Conservation (phyloP, 2,113 vertebrate species). For the Pseudois nayaur region DNA sequence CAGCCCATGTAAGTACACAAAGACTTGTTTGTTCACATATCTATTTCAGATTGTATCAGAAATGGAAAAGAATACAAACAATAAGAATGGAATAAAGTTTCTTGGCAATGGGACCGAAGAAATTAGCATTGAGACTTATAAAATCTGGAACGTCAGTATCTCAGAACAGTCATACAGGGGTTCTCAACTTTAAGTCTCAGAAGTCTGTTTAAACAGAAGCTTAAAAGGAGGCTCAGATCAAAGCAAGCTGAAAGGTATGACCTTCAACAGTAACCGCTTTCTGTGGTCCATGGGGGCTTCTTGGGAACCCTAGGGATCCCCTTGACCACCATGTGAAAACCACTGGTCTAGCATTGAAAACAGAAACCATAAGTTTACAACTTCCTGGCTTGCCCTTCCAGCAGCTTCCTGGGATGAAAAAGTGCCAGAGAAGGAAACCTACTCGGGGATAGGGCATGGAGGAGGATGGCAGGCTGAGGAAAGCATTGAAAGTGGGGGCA, state of each 20-base stretch:
- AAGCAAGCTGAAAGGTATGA: neutral
- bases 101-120: neutral
- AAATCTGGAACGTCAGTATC: neutral
- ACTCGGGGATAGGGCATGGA: neutral
- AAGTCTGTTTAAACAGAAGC: constrained; percentile 5
- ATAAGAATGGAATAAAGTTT: neutral
- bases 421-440: neutral
- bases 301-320: neutral
- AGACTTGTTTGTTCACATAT: neutral
- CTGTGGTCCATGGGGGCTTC: neutral
- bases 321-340: neutral
- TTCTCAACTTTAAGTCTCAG: neutral
- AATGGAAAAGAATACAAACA: neutral
- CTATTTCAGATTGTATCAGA: constrained; percentile 12
- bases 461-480: neutral
- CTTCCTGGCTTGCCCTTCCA: neutral
- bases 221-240: constrained; percentile 2
- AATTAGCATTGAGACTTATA: neutral
- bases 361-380: neutral
- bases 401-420: neutral
- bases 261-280: neutral
- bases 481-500: neutral
- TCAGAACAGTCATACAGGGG: neutral
- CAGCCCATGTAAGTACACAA: neutral
- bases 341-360: neutral